phyloP scores from a whole-genome alignment of 2,797 vertebrate genomes.

The Eupleurogrammus muticus region DNA sequence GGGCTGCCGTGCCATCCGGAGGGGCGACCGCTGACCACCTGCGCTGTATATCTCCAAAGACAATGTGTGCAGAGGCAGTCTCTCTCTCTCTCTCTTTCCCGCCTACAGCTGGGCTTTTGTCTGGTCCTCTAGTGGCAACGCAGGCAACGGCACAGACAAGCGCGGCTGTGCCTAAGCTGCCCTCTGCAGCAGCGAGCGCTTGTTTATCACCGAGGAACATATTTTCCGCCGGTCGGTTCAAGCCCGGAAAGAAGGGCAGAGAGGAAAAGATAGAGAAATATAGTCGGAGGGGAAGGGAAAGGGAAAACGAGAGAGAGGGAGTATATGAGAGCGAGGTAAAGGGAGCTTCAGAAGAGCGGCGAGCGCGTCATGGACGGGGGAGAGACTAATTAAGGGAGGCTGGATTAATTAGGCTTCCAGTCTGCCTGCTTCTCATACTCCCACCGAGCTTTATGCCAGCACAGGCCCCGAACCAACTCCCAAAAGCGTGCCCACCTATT shows the following conservation, averaged over 20 bases:
- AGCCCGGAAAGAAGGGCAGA: slow-evolving; percentile 61
- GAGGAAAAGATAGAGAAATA: slow-evolving; percentile 18
- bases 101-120: slow-evolving; percentile 78
- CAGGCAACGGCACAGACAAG: slow-evolving; percentile 61
- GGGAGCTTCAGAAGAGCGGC: slow-evolving; percentile 58
- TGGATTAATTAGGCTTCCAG: slow-evolving; percentile 82
- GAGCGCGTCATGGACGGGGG: slow-evolving; percentile 68
- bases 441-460: slow-evolving; percentile 72
- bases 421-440: slow-evolving; percentile 74
- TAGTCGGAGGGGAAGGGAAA: neutral
- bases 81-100: slow-evolving; percentile 16
- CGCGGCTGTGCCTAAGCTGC: slow-evolving; percentile 65
- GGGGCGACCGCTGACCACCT: slow-evolving; percentile 70
- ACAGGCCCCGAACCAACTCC: slow-evolving; percentile 61
- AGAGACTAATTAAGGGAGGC: slow-evolving; percentile 81
- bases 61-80: slow-evolving; percentile 52
- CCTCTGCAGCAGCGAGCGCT: slow-evolving; percentile 56
- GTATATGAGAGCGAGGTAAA: slow-evolving; percentile 28
- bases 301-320: slow-evolving; percentile 29
- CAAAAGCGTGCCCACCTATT: slow-evolving; percentile 63
- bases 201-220: slow-evolving; percentile 82
- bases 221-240: slow-evolving; percentile 71
- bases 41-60: slow-evolving; percentile 64
- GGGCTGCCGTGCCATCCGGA: slow-evolving; percentile 48
- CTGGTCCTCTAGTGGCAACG: slow-evolving; percentile 60